Conservation (phyloP, 1,140 invertebrate genomes). For the Drosophila sechellia region DNA sequence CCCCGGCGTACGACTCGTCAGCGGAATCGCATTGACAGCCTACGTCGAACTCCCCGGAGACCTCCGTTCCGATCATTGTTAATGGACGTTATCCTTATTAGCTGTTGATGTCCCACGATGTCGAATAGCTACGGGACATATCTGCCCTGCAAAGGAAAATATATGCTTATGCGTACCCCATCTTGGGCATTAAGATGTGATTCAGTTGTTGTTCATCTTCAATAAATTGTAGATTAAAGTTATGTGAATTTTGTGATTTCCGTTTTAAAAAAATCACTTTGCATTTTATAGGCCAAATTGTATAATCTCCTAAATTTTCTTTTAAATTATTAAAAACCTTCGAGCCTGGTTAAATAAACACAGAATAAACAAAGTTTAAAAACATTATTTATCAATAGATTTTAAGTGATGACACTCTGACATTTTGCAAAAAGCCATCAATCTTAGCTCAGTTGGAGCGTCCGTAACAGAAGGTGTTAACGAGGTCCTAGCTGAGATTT, state of each 20-base stretch:
- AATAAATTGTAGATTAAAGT: neutral
- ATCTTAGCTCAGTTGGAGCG: slow-evolving; percentile 6
- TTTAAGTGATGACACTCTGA: no score
- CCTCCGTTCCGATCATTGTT: slow-evolving; percentile 61
- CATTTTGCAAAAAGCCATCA: slow-evolving; percentile 11
- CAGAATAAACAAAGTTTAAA: no score
- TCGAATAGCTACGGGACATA: neutral
- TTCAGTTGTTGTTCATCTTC: neutral
- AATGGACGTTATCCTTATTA: slow-evolving; percentile 66
- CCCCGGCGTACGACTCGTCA: slow-evolving; percentile 53
- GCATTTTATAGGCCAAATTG: no score
- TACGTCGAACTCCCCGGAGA: slow-evolving; percentile 61
- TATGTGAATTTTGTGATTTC: no score
- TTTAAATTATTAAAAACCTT: no score
- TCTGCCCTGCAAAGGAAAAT: no score
- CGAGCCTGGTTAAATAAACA: no score
- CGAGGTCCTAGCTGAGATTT: slow-evolving; percentile 24
- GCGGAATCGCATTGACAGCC: slow-evolving; percentile 19
- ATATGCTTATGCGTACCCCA: neutral
- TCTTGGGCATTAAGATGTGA: neutral
- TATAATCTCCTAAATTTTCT: no score
- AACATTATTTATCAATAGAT: no score
- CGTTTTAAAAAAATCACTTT: no score
- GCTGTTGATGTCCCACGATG: slow-evolving; percentile 46
- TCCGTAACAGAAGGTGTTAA: slow-evolving; percentile 58